Percentiles rank a stretch among this genome's conserved stretches.
Evolutionary conservation across 2,888 invertebrate species (phyloP).

Genomic region (Abrostola tripartita): DNA sequence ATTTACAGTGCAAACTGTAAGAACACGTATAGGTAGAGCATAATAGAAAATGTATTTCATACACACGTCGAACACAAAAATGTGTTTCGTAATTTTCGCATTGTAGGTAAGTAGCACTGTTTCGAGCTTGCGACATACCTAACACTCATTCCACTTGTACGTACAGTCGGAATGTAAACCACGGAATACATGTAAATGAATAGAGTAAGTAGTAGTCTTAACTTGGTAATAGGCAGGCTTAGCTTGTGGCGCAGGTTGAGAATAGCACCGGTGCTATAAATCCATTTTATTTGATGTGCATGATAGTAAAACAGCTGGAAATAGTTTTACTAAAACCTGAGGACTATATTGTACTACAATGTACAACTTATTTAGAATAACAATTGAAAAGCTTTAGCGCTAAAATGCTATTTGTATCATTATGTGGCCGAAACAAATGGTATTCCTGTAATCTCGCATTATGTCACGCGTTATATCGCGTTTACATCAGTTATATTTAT

Average conservation of each 20-base stretch:
- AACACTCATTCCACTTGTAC: conserved; percentile 32
- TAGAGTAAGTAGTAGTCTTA: conserved; percentile 24
- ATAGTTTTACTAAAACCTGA: conserved; percentile 11
- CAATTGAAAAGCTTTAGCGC: background rate
- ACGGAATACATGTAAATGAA: conserved; percentile 38
- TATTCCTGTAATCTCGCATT: conserved; percentile 48
- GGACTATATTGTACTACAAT: background rate
- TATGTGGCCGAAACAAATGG: conserved; percentile 24
- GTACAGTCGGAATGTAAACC: conserved; percentile 3
- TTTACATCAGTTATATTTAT: conserved; percentile 75
- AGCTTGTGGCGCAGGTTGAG: conserved; percentile 24
- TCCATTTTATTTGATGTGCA: conserved; percentile 26
- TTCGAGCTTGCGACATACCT: conserved; percentile 46
- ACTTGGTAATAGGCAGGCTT: conserved; percentile 21
- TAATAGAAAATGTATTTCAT: conserved; percentile 34
- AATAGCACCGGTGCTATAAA: conserved; percentile 28
- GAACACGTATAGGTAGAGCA: conserved; percentile 18
- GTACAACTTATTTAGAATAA: background rate
- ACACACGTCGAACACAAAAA: conserved; percentile 42
- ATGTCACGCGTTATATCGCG: conserved; percentile 72
- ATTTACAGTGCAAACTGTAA: conserved; percentile 17
- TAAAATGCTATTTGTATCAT: background rate
- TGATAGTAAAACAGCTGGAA: conserved; percentile 16
- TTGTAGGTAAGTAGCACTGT: conserved; percentile 32
- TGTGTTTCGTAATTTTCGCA: conserved; percentile 50